Base-by-base conservation (phyloP, 2,888 invertebrate genomes). In the Lepetodrilus schrolli region DNA sequence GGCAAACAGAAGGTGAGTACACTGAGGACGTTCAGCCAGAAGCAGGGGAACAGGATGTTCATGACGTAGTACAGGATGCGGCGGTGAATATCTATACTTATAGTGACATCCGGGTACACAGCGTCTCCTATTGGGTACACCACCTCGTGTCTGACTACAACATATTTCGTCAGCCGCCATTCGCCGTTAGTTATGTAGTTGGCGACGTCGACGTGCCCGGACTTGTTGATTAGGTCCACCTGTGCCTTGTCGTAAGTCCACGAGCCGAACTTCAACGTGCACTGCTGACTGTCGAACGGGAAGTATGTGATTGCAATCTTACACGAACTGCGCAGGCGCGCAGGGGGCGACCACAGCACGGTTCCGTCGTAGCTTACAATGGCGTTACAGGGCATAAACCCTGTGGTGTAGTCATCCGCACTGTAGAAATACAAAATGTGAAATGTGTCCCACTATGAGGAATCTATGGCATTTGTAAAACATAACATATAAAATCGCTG, bases 331-430 rank as follows among this genome's bases (percentile, higher is more conserved):
- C 92, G 89, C 26, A 93, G 89, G 74, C 92, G 91, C 36, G 92
- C 92, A 10, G 92, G 92, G 0, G 92, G 92, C 0, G 92, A 92
- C 93, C 92, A 93, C 84, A 92, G 91, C 2, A 93, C 91, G n/a
- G 90, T 90, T 8, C 93, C 93, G 75, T 91, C 89, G 75, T 84
- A 84, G 23, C 88, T 85, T 3, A 92, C 90, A 91, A 93, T 92
- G 1, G 92, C 92, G 66, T 92, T 89, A 43, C 92, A 91, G 21
- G 91, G 90, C 92, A 93, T 92, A 85, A 92, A 92, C 2, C 92
- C 92, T 0, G 90, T 88, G 0, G 92, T 92, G 84, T 92, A 92
- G 84, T 93, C 92, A 82, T 93, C 92, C 26, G 92, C 92, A 83
- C 92, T 93, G 83, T 36, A 82, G 80, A n/a, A n/a, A n/a, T n/a